Conservation (phyloP, 2,113 vertebrate species). For the Zosterops lateralis region DNA sequence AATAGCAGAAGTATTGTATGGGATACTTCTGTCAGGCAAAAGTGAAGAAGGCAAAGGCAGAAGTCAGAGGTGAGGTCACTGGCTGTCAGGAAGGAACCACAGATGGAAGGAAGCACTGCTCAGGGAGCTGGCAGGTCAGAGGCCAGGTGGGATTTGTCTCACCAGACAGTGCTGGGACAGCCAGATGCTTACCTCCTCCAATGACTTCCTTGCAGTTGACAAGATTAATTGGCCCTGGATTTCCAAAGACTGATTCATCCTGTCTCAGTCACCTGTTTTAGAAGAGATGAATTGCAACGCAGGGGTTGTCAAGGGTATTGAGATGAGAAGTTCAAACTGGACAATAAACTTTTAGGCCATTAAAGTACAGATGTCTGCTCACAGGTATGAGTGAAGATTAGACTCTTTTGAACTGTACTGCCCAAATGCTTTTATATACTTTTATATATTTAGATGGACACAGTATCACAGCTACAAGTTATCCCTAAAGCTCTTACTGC, state of each 20-base stretch:
- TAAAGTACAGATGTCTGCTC: background rate
- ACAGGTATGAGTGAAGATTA: background rate
- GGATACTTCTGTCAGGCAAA: background rate
- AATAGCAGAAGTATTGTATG: background rate
- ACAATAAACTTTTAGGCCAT: background rate
- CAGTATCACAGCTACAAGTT: background rate
- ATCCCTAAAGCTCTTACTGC: background rate
- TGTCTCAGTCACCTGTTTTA: conserved; percentile 4
- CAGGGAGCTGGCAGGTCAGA: conserved; percentile 3
- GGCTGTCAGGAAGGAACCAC: conserved; percentile 10
- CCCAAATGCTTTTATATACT: background rate
- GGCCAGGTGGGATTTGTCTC: conserved; percentile 30
- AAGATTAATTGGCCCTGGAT: background rate
- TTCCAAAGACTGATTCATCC: background rate
- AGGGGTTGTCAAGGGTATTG: background rate
- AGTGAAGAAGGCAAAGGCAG: background rate
- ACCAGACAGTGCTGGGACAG: background rate
- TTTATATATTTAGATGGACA: background rate
- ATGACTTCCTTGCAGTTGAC: background rate
- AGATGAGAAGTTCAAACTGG: conserved; percentile 1
- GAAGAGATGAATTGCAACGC: background rate
- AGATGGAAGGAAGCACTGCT: background rate
- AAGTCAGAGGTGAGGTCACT: background rate
- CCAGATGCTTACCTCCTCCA: background rate
- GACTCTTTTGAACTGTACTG: background rate